A percentile compares a stretch with the other conserved stretches of the same genome.
Evolutionary conservation across 2,113 vertebrate species (phyloP).

Genomic region (Andinoacara biseriatus): DNA sequence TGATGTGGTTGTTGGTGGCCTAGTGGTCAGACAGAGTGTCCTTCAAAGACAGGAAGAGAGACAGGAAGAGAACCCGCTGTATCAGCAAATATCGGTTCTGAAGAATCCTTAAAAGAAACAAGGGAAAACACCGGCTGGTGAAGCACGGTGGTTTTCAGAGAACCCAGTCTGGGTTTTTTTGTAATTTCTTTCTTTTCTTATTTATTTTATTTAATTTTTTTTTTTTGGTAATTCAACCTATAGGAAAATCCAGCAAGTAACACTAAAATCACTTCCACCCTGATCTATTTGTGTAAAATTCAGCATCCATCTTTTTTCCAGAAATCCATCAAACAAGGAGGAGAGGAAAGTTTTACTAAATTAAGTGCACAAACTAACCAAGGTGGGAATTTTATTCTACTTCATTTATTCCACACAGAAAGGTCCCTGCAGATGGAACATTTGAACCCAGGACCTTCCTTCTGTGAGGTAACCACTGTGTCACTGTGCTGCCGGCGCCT

Average conservation of each 20-base stretch:
- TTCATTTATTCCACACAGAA: not conserved
- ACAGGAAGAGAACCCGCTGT: constrained; percentile 14
- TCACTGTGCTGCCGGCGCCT: no score
- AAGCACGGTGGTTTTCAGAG: not conserved
- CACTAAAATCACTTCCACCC: not conserved
- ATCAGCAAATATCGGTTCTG: constrained; percentile 42
- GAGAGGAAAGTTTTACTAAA: not conserved
- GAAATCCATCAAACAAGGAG: not conserved
- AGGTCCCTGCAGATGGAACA: no score
- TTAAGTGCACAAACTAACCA: not conserved
- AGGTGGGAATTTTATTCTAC: not conserved
- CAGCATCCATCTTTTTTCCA: not conserved
- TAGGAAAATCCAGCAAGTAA: not conserved
- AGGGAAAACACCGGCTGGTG: not conserved
- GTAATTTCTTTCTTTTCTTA: not conserved
- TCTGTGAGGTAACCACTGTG: no score
- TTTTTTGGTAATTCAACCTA: not conserved
- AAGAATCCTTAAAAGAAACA: constrained; percentile 29
- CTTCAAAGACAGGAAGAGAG: constrained; percentile 34
- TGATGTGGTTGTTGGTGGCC: constrained; percentile 54
- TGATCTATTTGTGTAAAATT: not conserved
- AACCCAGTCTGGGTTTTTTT: not conserved
- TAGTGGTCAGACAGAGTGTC: constrained; percentile 57
- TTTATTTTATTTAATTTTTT: not conserved
- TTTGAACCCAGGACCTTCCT: no score